phyloP scores from a whole-genome alignment of 1,140 invertebrate genomes.

The Diorhabda elongata region DNA sequence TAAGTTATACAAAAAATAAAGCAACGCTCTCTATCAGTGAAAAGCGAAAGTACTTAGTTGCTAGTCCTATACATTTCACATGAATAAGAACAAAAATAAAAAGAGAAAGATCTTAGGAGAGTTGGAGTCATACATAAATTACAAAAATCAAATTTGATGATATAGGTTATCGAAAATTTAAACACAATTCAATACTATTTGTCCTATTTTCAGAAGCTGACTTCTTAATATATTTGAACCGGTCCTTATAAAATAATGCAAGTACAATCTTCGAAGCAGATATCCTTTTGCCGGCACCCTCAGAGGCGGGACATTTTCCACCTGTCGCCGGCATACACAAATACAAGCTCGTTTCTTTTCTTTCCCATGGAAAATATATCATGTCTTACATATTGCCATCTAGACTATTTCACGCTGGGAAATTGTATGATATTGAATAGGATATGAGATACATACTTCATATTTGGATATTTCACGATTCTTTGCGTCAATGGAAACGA shows the following conservation, averaged over 20 bases:
- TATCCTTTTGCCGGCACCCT: not conserved
- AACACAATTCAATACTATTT: too few species aligned
- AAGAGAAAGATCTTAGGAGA: too few species aligned
- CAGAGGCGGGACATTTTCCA: not conserved
- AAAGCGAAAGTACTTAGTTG: too few species aligned
- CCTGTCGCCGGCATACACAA: conserved; percentile 14
- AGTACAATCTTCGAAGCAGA: conserved; percentile 1
- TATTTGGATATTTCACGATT: conserved; percentile 25
- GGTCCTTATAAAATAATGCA: not conserved
- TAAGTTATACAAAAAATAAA: too few species aligned
- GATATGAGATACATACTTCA: conserved; percentile 28
- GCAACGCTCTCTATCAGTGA: too few species aligned
- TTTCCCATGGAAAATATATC: conserved; percentile 11
- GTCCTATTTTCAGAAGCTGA: too few species aligned
- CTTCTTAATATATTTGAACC: not conserved
- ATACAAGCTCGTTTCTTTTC: not conserved
- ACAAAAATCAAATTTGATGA: too few species aligned
- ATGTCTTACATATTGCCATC: conserved; percentile 22
- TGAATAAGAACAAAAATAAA: too few species aligned
- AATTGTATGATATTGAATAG: conserved; percentile 34
- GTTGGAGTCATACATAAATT: too few species aligned
- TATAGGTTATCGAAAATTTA: too few species aligned
- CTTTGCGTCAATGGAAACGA: not conserved
- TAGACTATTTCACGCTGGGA: conserved; percentile 30
- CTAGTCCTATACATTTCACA: too few species aligned